phyloP scores from a whole-genome alignment of 2,797 vertebrate species.

The Silurus aristotelis region DNA sequence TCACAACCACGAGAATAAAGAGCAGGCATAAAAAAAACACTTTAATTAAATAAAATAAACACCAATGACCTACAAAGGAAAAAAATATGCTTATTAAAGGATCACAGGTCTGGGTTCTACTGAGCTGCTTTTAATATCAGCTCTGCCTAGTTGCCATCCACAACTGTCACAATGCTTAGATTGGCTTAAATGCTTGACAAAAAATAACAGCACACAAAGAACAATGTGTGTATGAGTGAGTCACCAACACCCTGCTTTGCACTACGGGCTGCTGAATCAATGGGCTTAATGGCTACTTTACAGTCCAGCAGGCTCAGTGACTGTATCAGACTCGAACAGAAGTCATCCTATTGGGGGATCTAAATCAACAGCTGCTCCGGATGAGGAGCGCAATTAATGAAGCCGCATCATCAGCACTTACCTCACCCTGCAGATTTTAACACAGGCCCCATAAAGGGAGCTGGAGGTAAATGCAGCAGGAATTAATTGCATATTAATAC shows the following conservation, averaged over 20 bases:
- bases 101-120: conserved; percentile 21
- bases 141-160: conserved; percentile 8
- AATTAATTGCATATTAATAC: conserved; percentile 64
- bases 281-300: conserved; percentile 64
- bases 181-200: conserved; percentile 51
- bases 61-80: not conserved
- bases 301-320: conserved; percentile 49
- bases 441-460: conserved; percentile 67
- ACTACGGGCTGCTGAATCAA: conserved; percentile 56
- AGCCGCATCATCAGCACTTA: conserved; percentile 64
- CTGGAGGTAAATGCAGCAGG: conserved; percentile 60
- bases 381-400: conserved; percentile 69
- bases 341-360: conserved; percentile 63
- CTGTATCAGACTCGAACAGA: conserved; percentile 70
- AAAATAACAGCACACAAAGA: conserved; percentile 27
- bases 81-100: not conserved
- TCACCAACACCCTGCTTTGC: conserved; percentile 40
- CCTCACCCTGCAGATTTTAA: conserved; percentile 62
- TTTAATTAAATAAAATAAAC: not conserved
- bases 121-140: conserved; percentile 40
- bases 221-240: not conserved
- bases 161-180: conserved; percentile 43
- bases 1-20: not conserved
- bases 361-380: conserved; percentile 72
- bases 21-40: not conserved